These are phyloP conservation scores for Drosophila anomelani DNA, from an alignment of 2,888 invertebrate genomes.

Conservation along the genomic window DNA sequence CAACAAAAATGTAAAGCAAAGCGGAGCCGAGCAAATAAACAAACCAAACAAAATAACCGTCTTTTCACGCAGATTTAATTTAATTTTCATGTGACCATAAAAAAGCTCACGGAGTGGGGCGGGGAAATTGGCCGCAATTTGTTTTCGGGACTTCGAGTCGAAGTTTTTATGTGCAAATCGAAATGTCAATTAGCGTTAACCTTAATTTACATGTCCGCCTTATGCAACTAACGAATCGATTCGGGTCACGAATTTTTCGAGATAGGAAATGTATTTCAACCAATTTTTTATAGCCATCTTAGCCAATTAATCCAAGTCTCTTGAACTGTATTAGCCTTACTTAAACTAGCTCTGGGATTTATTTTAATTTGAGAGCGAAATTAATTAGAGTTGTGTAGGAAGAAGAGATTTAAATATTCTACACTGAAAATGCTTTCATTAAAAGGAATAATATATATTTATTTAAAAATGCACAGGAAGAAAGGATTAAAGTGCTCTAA, in stretches of 20 bases:
- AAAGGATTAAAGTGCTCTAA: too few relatives aligned
- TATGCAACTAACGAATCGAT: constrained; percentile 37
- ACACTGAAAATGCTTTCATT: too few relatives aligned
- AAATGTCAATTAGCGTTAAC: constrained; percentile 54
- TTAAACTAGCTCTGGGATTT: not conserved
- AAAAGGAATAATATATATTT: too few relatives aligned
- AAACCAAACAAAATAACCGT: constrained; percentile 49
- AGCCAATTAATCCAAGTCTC: not conserved
- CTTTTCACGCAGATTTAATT: constrained; percentile 72
- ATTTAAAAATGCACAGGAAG: too few relatives aligned
- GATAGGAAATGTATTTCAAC: constrained; percentile 12
- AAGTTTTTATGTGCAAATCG: constrained; percentile 44
- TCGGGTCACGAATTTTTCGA: constrained; percentile 28
- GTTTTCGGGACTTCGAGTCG: constrained; percentile 29
- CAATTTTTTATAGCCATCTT: not conserved
- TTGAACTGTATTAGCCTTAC: not conserved
- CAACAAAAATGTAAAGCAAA: constrained; percentile 20
- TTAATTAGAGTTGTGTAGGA: too few relatives aligned
- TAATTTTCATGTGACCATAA: constrained; percentile 58
- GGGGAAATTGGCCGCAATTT: constrained; percentile 37
- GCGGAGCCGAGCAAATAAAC: constrained; percentile 28
- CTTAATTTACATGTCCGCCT: constrained; percentile 39
- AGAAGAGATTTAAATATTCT: not conserved
- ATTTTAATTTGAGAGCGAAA: not conserved
- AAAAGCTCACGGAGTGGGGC: constrained; percentile 37